Percentiles rank a stretch among this genome's conserved stretches.
These are phyloP conservation scores for Trissolcus basalis DNA, from an alignment of 1,140 invertebrate genomes.

Conservation along the genomic window DNA sequence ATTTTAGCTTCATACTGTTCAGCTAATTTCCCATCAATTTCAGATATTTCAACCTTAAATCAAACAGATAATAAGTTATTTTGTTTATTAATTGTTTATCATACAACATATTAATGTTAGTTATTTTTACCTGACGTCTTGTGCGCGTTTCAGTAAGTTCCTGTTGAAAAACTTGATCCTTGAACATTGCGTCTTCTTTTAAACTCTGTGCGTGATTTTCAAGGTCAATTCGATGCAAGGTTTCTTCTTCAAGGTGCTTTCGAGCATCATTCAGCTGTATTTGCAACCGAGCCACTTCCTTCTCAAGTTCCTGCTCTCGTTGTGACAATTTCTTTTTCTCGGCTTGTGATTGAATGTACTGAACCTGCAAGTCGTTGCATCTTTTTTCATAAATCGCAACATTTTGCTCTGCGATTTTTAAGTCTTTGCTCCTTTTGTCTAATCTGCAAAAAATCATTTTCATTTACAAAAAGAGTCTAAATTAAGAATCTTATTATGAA, in stretches of 20 bases:
- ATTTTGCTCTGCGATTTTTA: slow-evolving; percentile 83
- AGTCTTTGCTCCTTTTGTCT: slow-evolving; percentile 89
- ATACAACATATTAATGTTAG: too few species aligned
- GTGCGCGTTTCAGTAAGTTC: slow-evolving; percentile 92
- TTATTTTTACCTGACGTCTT: slow-evolving; percentile 76
- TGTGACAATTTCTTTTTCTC: slow-evolving; percentile 88
- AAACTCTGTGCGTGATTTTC: slow-evolving; percentile 94
- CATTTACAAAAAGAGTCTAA: neutral
- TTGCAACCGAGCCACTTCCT: slow-evolving; percentile 85
- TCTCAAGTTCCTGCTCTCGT: slow-evolving; percentile 85
- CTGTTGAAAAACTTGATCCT: slow-evolving; percentile 80
- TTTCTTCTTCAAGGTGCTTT: slow-evolving; percentile 93
- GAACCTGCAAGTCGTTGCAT: slow-evolving; percentile 83
- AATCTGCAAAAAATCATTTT: slow-evolving; percentile 78
- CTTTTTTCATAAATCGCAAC: slow-evolving; percentile 82
- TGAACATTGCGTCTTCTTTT: slow-evolving; percentile 85
- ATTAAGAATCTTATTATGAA: neutral
- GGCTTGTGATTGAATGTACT: slow-evolving; percentile 85
- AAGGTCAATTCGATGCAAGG: slow-evolving; percentile 91
- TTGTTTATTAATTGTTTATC: too few species aligned
- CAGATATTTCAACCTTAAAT: slow-evolving; percentile 81
- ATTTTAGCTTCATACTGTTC: slow-evolving; percentile 96
- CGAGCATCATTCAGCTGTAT: slow-evolving; percentile 86
- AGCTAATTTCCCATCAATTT: slow-evolving; percentile 87
- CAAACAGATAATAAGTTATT: too few species aligned